phyloP scores from a whole-genome alignment of 2,797 vertebrate genomes.

The Hippoglossus hippoglossus region DNA sequence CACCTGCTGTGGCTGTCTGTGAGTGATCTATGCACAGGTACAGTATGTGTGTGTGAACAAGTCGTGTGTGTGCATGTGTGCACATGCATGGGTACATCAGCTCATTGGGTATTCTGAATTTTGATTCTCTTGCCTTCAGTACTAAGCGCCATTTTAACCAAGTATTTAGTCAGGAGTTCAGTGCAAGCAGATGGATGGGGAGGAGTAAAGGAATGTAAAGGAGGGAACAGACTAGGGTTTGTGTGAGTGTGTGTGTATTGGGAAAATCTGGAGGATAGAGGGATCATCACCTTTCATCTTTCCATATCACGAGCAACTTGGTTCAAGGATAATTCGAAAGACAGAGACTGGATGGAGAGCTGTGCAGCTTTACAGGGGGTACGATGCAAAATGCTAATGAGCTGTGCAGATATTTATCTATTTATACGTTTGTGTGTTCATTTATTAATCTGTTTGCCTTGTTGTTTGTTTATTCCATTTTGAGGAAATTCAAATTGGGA shows the following conservation, averaged over 20 bases:
- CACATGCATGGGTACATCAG: not conserved
- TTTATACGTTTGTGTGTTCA: constrained; percentile 49
- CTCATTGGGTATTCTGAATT: not conserved
- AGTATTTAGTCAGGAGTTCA: constrained; percentile 3
- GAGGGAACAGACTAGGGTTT: not conserved
- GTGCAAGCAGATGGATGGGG: constrained; percentile 1
- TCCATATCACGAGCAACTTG: constrained; percentile 8
- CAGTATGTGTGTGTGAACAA: not conserved
- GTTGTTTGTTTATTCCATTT: constrained; percentile 40
- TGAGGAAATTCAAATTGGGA: constrained; percentile 19
- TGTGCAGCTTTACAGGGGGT: constrained; percentile 1
- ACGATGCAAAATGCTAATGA: constrained; percentile 54
- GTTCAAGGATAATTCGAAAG: constrained; percentile 48
- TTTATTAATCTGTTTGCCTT: constrained; percentile 57
- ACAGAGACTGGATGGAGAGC: constrained; percentile 26
- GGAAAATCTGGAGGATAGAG: not conserved
- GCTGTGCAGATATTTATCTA: constrained; percentile 38
- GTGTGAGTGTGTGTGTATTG: not conserved
- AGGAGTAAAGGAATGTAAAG: constrained; percentile 18
- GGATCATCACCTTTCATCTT: constrained; percentile 33
- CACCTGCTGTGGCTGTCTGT: constrained; percentile 48
- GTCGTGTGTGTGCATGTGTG: not conserved
- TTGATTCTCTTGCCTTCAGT: constrained; percentile 10
- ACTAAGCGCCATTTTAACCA: constrained; percentile 50
- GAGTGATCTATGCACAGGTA: constrained; percentile 32